These are phyloP conservation scores for Lepeophtheirus nordmannii DNA, from an alignment of 2,888 invertebrate genomes.

Conservation along the genomic window DNA sequence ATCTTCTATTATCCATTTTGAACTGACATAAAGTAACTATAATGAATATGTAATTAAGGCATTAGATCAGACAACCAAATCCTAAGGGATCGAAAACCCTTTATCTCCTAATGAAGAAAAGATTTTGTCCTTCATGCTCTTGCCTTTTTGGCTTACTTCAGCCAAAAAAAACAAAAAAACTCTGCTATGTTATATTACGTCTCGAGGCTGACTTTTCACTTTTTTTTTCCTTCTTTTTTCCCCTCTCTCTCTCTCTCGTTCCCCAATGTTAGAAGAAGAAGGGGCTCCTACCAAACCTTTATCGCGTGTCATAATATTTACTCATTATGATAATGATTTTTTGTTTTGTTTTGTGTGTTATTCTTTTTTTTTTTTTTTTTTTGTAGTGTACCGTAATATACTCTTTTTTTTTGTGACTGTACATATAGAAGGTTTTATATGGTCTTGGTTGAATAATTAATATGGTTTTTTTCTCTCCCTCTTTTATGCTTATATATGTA, in stretches of 20 bases:
- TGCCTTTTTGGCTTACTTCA: too few species aligned
- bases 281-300: background rate
- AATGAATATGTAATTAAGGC: too few species aligned
- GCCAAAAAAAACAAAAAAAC: too few species aligned
- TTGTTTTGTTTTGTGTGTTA: background rate
- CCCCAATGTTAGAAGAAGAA: background rate
- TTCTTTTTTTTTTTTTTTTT: background rate
- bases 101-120: too few species aligned
- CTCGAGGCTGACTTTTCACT: background rate
- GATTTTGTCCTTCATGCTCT: too few species aligned
- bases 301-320: slow-evolving; percentile 6
- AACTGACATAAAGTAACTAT: too few species aligned
- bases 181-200: background rate
- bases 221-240: background rate
- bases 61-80: too few species aligned
- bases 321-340: slow-evolving; percentile 6
- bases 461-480: background rate
- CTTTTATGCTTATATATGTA: background rate
- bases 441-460: slow-evolving; percentile 8
- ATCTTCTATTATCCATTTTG: too few species aligned
- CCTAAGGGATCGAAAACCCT: too few species aligned
- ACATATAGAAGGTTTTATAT: background rate
- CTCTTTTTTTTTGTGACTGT: background rate
- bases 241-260: background rate
- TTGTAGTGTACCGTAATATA: background rate